phyloP scores from a whole-genome alignment of 2,888 invertebrate genomes.

The Drosophila borealis region DNA sequence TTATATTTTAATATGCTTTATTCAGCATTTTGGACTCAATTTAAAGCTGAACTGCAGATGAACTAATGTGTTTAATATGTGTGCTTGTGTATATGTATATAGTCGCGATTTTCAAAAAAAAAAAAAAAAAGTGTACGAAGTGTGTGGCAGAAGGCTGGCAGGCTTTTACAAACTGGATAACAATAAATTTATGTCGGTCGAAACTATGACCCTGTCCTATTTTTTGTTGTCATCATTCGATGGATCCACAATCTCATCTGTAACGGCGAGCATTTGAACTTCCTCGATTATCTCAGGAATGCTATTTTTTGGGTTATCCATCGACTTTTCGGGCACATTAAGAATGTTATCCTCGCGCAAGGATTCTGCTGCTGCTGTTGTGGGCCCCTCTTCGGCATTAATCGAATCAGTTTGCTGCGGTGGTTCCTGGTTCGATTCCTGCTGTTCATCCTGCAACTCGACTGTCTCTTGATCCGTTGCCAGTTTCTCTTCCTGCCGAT shows the following conservation, averaged over 20 bases:
- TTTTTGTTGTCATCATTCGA: constrained; percentile 8
- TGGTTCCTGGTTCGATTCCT: constrained; percentile 5
- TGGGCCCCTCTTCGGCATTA: constrained; percentile 15
- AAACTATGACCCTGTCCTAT: constrained; percentile 10
- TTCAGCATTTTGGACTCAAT: constrained; percentile 24
- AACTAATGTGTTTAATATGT: constrained; percentile 32
- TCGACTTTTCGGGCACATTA: constrained; percentile 7
- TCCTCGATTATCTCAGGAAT: constrained; percentile 39
- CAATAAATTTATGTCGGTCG: constrained; percentile 25
- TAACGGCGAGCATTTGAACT: constrained; percentile 34
- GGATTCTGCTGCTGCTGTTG: constrained; percentile 33
- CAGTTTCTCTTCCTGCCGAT: constrained; percentile 11
- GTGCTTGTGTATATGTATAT: constrained; percentile 1
- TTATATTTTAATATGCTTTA: constrained; percentile 28
- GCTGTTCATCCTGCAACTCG: constrained; percentile 30
- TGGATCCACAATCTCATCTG: constrained; percentile 28
- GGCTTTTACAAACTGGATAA: constrained; percentile 24
- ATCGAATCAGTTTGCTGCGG: constrained; percentile 10
- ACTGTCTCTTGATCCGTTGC: constrained; percentile 2
- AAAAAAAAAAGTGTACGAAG: neutral
- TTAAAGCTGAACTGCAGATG: constrained; percentile 55
- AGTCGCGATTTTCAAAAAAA: constrained; percentile 5
- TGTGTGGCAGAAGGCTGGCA: constrained; percentile 33
- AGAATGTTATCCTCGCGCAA: constrained; percentile 1
- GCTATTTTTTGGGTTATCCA: constrained; percentile 2